phyloP scores from a whole-genome alignment of 2,113 vertebrate genomes.

The Cnemophilus loriae region DNA sequence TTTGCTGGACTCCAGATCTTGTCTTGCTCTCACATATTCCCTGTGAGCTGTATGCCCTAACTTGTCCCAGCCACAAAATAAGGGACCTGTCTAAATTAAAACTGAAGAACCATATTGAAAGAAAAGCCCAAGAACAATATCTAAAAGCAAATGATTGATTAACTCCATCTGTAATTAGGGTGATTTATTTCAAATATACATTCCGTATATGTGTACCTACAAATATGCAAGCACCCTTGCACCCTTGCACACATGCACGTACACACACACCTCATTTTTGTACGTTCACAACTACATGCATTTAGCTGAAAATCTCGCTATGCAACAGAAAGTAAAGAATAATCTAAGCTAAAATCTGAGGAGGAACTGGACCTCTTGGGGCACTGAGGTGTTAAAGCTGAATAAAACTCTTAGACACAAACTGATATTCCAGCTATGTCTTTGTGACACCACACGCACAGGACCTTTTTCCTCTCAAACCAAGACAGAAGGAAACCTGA shows the following conservation, averaged over 20 bases:
- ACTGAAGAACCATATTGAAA: not conserved
- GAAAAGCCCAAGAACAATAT: not conserved
- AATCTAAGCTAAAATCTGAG: not conserved
- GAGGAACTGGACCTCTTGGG: not conserved
- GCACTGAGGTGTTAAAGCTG: not conserved
- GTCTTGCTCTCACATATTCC: not conserved
- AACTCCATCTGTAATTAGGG: not conserved
- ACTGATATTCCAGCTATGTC: not conserved
- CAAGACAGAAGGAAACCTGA: not conserved
- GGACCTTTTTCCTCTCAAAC: not conserved
- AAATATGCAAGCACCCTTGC: rapidly evolving
- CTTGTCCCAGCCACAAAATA: not conserved
- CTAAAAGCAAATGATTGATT: not conserved
- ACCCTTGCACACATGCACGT: rapidly evolving
- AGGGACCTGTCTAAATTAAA: not conserved
- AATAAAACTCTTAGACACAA: not conserved
- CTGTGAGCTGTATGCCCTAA: not conserved
- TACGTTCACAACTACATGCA: not conserved
- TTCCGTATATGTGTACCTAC: not conserved
- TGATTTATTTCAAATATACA: not conserved
- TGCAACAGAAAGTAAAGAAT: not conserved
- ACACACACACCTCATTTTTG: not conserved
- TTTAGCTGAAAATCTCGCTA: not conserved
- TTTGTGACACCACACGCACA: not conserved
- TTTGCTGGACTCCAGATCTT: not conserved